Evolutionary conservation across 2,797 vertebrate genomes (phyloP), one percentile per base, ranked within the genome.

Genomic region (Sebastes goodei): DNA sequence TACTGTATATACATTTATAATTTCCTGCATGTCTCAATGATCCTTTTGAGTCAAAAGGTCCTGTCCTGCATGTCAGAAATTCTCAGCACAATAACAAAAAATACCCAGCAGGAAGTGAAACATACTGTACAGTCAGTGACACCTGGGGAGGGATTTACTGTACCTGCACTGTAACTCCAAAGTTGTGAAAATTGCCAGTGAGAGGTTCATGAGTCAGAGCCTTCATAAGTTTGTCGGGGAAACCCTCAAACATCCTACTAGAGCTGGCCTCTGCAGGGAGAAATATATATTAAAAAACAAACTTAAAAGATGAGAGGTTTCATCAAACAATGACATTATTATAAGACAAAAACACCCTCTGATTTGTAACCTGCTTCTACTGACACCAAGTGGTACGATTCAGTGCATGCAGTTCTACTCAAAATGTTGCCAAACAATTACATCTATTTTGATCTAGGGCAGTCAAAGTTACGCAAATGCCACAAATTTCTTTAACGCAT

Each of bases 111-210:
- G 56, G 62, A 84, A 78, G 49, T 73, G 25, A 85, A 83, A 78
- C 10, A 14, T 10, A 14, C 8, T 8, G 46, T 11, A 7, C 20
- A 56, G 5, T 9, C 21, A 17, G 32, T 20, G 14, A 29, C 20
- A 74, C 1, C 8, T 42, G 12, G 14, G 66, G 21, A 15, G 3
- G 10, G 9, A 60, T 71, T 21, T 35, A 25, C 23, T 29, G 6
- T 83, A 97, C 96, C 94, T 95, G 25, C 9, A 93, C 76, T 23
- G 88, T 84, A 2, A 97, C 10, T 23, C 96, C 96, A 76, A 84
- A 97, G 78, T 93, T 75, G 81, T 97, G 96, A 81, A 97, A 96
- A 85, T 97, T 96, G 60, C 90, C 96, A 15, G 96, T 96, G 25
- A 97, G 89, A 9, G 96, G 90, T 80, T 97, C 96, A 12, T 82